These are phyloP conservation scores for Apostichopus leukothele DNA, from an alignment of 53 echinoderm and acorn worm genomes.

Conservation along the genomic window DNA sequence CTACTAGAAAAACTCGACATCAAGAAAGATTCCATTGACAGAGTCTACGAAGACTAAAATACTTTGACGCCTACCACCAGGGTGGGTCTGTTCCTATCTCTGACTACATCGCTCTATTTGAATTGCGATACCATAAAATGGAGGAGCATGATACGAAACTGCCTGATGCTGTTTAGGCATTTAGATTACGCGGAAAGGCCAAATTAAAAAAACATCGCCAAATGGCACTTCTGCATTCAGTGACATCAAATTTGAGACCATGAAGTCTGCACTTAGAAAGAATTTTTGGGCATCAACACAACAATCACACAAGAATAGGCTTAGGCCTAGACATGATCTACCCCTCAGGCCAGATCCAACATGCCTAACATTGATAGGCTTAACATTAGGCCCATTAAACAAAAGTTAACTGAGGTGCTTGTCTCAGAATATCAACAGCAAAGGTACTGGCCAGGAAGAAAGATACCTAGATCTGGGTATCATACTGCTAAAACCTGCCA, in stretches of 20 bases:
- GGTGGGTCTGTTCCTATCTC: neutral
- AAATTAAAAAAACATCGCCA: constrained; percentile 36
- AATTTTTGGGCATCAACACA: constrained; percentile 14
- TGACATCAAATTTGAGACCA: constrained; percentile 42
- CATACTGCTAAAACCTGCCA: neutral
- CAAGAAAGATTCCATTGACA: constrained; percentile 4
- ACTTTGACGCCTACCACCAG: constrained; percentile 4
- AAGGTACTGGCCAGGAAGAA: too few species aligned
- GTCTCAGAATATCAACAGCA: too few species aligned
- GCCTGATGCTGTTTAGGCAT: constrained; percentile 23
- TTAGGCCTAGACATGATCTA: too few species aligned
- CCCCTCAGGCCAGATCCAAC: too few species aligned
- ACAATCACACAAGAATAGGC: too few species aligned
- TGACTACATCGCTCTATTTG: constrained; percentile 19
- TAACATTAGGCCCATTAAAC: too few species aligned
- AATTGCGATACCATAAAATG: constrained; percentile 17
- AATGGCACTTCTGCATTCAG: constrained; percentile 43
- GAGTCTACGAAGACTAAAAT: constrained; percentile 31
- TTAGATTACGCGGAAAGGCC: constrained; percentile 30
- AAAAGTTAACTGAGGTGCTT: too few species aligned
- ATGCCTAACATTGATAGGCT: too few species aligned
- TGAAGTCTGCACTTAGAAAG: constrained; percentile 40
- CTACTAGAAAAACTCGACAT: neutral
- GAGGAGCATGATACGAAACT: constrained; percentile 11
- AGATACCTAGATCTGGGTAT: too few species aligned